Conservation (phyloP, 1,140 invertebrate species). For the Heliconius congener region DNA sequence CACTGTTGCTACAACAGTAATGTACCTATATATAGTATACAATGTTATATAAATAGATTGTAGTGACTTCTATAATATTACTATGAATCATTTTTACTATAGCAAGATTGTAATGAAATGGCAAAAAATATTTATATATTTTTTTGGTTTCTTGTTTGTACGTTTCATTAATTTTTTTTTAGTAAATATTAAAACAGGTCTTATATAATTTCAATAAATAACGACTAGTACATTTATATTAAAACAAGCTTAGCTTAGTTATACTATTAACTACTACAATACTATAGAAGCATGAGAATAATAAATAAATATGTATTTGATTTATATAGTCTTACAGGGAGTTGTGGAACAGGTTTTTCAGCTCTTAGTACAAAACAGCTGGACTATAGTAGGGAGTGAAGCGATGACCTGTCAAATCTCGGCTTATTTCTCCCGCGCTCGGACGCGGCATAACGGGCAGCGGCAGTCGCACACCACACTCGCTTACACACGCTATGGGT, state of each 20-base stretch:
- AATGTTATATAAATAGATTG: conserved; percentile 10
- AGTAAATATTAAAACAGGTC: no score
- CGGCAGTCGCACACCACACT: conserved; percentile 49
- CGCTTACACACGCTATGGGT: conserved; percentile 39
- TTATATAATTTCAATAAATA: no score
- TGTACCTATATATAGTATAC: background rate
- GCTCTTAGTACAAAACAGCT: conserved; percentile 34
- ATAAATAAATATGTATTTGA: background rate
- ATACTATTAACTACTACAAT: background rate
- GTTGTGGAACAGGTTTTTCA: conserved; percentile 18
- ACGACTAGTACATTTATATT: background rate
- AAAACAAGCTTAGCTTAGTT: background rate
- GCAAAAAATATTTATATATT: background rate
- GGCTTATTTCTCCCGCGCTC: conserved; percentile 50
- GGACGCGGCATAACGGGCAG: conserved; percentile 40
- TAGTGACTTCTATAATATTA: conserved; percentile 16
- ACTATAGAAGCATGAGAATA: background rate
- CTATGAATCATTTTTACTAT: conserved; percentile 22
- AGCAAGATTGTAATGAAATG: conserved; percentile 6
- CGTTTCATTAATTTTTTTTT: no score
- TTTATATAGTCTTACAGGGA: background rate
- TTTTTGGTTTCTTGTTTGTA: background rate
- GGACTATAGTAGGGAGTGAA: conserved; percentile 41
- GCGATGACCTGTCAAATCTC: conserved; percentile 66
- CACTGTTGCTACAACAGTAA: background rate